Evolutionary conservation across 1,140 invertebrate species (phyloP), one percentile per base, ranked within the genome.

Genomic region (Gyrodactylus bullatarudis): DNA sequence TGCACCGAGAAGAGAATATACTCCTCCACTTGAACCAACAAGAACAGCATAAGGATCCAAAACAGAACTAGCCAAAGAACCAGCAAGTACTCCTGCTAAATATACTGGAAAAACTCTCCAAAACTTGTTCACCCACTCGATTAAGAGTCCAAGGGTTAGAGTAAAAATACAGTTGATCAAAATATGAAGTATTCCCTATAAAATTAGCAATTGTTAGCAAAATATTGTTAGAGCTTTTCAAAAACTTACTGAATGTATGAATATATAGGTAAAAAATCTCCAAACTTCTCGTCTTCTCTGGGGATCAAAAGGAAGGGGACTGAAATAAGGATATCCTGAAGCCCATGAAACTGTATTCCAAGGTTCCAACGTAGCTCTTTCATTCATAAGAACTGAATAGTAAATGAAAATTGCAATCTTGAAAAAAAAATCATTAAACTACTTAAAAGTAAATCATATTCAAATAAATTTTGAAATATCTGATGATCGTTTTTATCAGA

Each of bases 101-200:
- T 81, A 81, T 19, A 81, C 78, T 8, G 79, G 72, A 1, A 87
- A 80, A 1, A 94, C 87, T 71, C 90, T 82, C 88, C 89, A 92
- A 86, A 88, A 91, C 76, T 87, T 86, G 79, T 97, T 91, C 16
- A 95, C 91, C 86, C 96, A 87, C 80, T 97, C 92, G 72, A 97
- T 79, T 0, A 90, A 89, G 23, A 94, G 85, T 0, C 92, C 92
- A 69, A 96, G 83, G 78, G 93, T 16, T 71, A 96, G 83, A 82
- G 96, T 92, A 69, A 95, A 89, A 21, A 91, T 79, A 20, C 94
- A 81, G 78, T 97, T 97, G 74, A 90, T 88, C 72, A 89, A 81
- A n/a, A 96, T 82, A 79, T 96, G 91, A 73, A 87, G 83, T 26
- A 23, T 23, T 85, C 83, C 24, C 88, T 83, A 75, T 74, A 72